Conservation (phyloP, 2,113 vertebrate genomes). For the Antechinus stuartii region DNA sequence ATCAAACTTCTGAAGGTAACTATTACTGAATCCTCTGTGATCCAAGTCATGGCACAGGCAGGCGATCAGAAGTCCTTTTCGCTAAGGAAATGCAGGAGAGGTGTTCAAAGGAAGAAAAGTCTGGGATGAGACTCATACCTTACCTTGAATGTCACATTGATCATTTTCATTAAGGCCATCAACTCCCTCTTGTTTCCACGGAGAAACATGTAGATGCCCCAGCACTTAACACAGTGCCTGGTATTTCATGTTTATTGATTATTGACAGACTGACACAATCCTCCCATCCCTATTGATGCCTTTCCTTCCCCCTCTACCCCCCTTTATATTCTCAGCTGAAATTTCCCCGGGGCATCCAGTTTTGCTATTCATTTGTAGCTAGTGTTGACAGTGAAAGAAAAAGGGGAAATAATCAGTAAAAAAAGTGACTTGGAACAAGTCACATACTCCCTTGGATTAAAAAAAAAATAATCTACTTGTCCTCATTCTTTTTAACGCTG, state of each 20-base stretch:
- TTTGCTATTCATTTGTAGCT: not conserved
- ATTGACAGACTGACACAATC: not conserved
- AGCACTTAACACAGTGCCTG: not conserved
- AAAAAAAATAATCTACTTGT: not conserved
- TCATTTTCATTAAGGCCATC: accelerated
- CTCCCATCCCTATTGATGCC: not conserved
- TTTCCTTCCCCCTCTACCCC: not conserved
- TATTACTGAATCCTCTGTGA: constrained; percentile 97
- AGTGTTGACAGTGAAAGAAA: not conserved
- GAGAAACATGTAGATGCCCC: not conserved
- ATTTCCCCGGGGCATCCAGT: not conserved
- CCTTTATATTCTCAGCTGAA: not conserved
- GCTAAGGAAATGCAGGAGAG: constrained; percentile 81
- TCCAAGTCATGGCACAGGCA: constrained; percentile 99
- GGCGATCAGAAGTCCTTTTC: constrained; percentile 95
- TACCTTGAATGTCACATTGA: constrained; percentile 31
- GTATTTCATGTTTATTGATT: not conserved
- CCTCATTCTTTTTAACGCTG: not conserved
- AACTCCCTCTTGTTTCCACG: not conserved
- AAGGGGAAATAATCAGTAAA: not conserved
- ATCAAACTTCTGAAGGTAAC: constrained; percentile 99
- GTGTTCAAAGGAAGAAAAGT: not conserved
- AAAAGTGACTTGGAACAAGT: not conserved
- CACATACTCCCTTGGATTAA: not conserved
- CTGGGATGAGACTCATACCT: not conserved